Base-by-base conservation (phyloP, 2,888 invertebrate species). In the Pachydiplax longipennis region DNA sequence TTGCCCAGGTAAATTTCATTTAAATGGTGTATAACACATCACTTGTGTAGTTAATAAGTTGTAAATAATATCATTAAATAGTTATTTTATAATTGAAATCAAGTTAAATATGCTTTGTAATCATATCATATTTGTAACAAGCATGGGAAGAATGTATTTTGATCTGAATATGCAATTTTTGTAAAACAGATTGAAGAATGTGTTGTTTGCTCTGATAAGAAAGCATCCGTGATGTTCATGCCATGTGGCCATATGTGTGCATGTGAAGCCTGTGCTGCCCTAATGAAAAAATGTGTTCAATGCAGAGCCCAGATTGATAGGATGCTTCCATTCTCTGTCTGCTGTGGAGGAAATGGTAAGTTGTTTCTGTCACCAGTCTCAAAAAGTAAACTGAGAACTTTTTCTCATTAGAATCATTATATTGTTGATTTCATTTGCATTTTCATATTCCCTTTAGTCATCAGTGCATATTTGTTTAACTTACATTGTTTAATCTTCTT, bases 221-320 rank as follows among this genome's bases (percentile, higher is more conserved):
- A 98, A 93, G 98, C 99, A 40, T 96, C 97, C 35, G 97, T 98
- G 91, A 95, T 99, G 93, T 99, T 99, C 95, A 97, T 97, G 92
- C 99, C 99, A 44, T 99, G 99, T 94, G 97, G 98, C 90, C 99
- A 99, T 95, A 98, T 99, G 96, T 97, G 97, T 95, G 98, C 97
- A 35, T 98, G 98, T 95, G 97, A 97, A 92, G 96, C 96, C 92
- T 99, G 99, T 94, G 97, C 98, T 91, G 96, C 97, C 92, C 96
- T 99, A 93, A 99, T 99, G 98, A 99, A 99, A 95, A 99, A 99
- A 95, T 99, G 99, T 95, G 98, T 99, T 25, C 97, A 98, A 94
- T 99, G 99, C 94, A 96, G 99, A 93, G 96, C 97, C 87, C 97
- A 97, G 94, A 97, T 99, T 92, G 97, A 97, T 92, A 95, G 96